Base-by-base conservation (phyloP, 2,888 invertebrate genomes). In the Physocephala rufipes region DNA sequence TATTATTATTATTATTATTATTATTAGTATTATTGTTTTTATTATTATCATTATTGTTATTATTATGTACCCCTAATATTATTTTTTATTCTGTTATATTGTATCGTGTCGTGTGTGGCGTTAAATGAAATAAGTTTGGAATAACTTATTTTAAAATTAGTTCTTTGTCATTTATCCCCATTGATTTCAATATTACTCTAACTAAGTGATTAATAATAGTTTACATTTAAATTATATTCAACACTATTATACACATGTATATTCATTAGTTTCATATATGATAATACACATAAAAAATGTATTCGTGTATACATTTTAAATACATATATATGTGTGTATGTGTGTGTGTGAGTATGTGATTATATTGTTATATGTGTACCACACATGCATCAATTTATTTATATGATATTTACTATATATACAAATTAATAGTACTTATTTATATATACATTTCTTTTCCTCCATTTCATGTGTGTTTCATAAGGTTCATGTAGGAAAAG, bases 201-300 rank as follows among this genome's bases (percentile, higher is more conserved):
- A 36, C 36, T 36, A 36, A 36, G n/a, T n/a, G n/a, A n/a, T n/a
- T n/a, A n/a, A 36, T 36, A 58, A 43, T 67, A 67, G 9, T 47
- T 26, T 59, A 61, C 21, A 16, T 59, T 67, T 21, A 28, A 30
- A 53, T 30, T 53, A 51, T 66, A 49, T 51, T 51, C n/a, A 51
- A 51, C 53, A 66, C 53, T 51, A 66, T 53, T 53, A 66, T 45
- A 45, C 62, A 45, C n/a, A n/a, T n/a, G n/a, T n/a, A n/a, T 36
- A 62, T 62, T 43, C 45, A 43, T 62, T 15, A 45, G 45, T 28
- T 51, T 30, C n/a, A 30, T 66, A 66, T 36, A 66, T 53, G 49
- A 66, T 36, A 66, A n/a, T n/a, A n/a, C n/a, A n/a, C n/a, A n/a
- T n/a, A n/a, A n/a, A n/a, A n/a, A n/a, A n/a, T n/a, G n/a, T n/a